Percentiles rank a stretch among this genome's conserved stretches.
Conservation (phyloP, 2,797 vertebrate species). For the Tokudaia muenninki region DNA sequence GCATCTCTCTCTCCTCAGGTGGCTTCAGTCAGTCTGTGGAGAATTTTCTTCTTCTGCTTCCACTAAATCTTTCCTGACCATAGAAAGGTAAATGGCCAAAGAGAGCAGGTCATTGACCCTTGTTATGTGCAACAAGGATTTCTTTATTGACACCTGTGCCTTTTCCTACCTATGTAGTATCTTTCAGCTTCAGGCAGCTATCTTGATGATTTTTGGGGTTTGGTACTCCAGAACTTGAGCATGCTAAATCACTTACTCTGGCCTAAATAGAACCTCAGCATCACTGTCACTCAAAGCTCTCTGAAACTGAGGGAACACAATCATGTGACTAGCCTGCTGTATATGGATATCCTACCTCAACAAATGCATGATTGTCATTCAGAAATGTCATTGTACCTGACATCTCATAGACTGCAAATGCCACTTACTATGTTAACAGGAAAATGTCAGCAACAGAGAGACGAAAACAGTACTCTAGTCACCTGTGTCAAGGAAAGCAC, state of each 20-base stretch:
- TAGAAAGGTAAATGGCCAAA: neutral
- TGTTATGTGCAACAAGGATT: neutral
- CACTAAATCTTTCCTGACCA: neutral
- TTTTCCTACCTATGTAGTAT: too few relatives aligned
- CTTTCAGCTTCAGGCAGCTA: neutral
- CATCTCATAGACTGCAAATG: too few relatives aligned
- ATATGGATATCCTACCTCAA: too few relatives aligned
- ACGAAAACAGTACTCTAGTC: too few relatives aligned
- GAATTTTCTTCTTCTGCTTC: neutral
- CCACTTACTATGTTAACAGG: too few relatives aligned
- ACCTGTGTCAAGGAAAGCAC: too few relatives aligned
- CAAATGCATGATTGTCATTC: too few relatives aligned
- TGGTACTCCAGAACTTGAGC: neutral
- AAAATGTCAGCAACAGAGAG: too few relatives aligned
- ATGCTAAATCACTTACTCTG: neutral
- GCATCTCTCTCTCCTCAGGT: neutral
- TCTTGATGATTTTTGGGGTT: neutral
- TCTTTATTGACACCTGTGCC: neutral
- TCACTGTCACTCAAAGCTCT: neutral
- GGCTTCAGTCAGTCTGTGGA: conserved; percentile 43
- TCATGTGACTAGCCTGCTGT: too few relatives aligned
- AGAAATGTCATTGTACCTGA: too few relatives aligned
- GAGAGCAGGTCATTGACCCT: neutral
- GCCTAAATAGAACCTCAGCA: neutral
- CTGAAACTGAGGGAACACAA: too few relatives aligned